Base-by-base conservation (phyloP, 2,888 invertebrate genomes). In the Philereme transversata region DNA sequence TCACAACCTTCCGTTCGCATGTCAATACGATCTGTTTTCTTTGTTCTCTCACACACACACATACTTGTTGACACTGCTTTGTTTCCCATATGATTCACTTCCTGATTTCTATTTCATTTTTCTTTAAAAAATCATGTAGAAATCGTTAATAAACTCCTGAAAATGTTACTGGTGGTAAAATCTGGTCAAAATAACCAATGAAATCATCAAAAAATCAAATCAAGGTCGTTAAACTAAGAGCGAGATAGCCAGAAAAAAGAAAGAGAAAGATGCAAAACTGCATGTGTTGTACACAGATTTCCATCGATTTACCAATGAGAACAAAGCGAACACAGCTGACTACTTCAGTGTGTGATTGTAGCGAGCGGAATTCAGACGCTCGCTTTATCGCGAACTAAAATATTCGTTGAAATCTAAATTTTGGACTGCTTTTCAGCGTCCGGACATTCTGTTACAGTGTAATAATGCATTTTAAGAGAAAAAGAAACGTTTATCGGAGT, bases 401-500 rank as follows among this genome's bases (percentile, higher is more conserved):
- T 72, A 74, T 73, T 75, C 74, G 75, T 64, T 77, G 74, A 76
- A 83, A 84, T 82, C 79, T 77, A 69, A 77, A 76, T 74, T 84
- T 88, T 87, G 88, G 90, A 84, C 86, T 76, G 87, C 88, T 78
- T 87, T 86, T 79, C 76, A 84, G 86, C 83, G 88, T 87, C 87
- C 86, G 80, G 80, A 84, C 83, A 82, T 83, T 80, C 79, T 76
- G 79, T 84, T 82, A 83, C 79, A 87, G 90, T 91, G 88, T 90
- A 89, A 91, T 90, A 90, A 92, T 92, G 92, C 87, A 90, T 92
- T 87, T 86, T 83, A 92, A 88, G 87, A 88, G 91, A 90, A 92
- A 90, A 92, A 89, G 88, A 88, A 85, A 89, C 88, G 82, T 87
- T 82, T 86, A 82, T 77, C 86, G 84, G 71, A 92, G 91, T 91